A percentile compares a stretch with the other conserved stretches of the same genome.
Conservation (phyloP, 2,888 invertebrate genomes). For the Lathronympha strigana region DNA sequence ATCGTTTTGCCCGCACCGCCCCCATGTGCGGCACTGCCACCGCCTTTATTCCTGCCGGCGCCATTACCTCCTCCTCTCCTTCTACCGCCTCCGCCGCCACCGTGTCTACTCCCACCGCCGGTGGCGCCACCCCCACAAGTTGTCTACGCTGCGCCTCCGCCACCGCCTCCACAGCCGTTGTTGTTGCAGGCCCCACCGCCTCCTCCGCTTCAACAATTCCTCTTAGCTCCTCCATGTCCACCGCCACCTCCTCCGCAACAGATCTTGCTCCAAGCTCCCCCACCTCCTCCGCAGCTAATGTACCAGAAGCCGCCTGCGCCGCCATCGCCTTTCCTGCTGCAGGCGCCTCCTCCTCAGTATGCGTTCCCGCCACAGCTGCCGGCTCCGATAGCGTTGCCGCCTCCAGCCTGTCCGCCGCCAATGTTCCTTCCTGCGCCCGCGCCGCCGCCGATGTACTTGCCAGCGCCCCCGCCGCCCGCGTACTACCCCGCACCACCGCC, state of each 20-base stretch:
- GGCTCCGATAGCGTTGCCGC: constrained; percentile 42
- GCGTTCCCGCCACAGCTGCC: constrained; percentile 32
- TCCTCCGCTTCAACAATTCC: constrained; percentile 14
- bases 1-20: constrained; percentile 48
- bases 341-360: constrained; percentile 40
- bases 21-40: constrained; percentile 44
- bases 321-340: constrained; percentile 44
- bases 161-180: constrained; percentile 24
- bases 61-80: constrained; percentile 45
- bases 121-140: constrained; percentile 42
- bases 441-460: constrained; percentile 39
- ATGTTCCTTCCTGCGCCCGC: constrained; percentile 24
- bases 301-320: constrained; percentile 46
- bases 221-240: constrained; percentile 11
- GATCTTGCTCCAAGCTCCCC: not conserved
- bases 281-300: constrained; percentile 29
- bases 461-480: constrained; percentile 28
- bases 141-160: constrained; percentile 43
- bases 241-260: constrained; percentile 30
- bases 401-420: constrained; percentile 49
- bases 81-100: constrained; percentile 46
- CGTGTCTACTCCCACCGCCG: constrained; percentile 39
- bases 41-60: constrained; percentile 38
- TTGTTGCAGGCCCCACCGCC: constrained; percentile 31
- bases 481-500: constrained; percentile 51